These are phyloP conservation scores for Epizoanthus rinbou DNA, from an alignment of 92 coral and sea anemone genomes.

Conservation along the genomic window DNA sequence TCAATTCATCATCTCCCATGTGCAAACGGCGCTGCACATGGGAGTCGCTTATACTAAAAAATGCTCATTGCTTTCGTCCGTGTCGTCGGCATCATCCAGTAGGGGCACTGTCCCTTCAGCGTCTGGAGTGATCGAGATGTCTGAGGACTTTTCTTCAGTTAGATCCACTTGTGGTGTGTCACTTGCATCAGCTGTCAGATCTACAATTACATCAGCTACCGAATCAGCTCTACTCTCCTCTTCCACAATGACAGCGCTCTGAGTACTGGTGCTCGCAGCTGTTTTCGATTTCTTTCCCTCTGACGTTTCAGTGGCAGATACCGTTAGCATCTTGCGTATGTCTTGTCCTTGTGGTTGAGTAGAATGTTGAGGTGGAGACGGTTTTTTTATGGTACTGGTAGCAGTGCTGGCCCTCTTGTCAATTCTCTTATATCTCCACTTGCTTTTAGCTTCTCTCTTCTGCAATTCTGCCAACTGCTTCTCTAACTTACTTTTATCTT, in stretches of 20 bases:
- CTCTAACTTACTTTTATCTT: conserved; percentile 37
- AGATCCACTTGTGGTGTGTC: too few species aligned
- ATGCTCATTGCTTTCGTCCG: background rate
- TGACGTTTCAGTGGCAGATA: background rate
- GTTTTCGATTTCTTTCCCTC: background rate
- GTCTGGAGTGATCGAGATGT: background rate
- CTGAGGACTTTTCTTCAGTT: background rate
- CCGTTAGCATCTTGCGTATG: conserved; percentile 16
- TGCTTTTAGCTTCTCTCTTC: conserved; percentile 55
- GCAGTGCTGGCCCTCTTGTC: conserved; percentile 20
- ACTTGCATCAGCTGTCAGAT: too few species aligned
- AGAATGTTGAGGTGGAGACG: background rate
- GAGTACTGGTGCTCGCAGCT: background rate
- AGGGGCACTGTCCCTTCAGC: background rate
- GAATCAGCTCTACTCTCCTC: background rate
- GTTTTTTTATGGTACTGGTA: conserved; percentile 2
- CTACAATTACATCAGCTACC: too few species aligned
- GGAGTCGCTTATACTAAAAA: conserved; percentile 20
- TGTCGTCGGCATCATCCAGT: background rate
- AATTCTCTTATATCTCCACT: conserved; percentile 34
- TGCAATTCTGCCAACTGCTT: conserved; percentile 43
- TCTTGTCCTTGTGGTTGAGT: background rate
- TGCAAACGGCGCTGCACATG: conserved; percentile 10
- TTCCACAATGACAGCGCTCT: background rate
- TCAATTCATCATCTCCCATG: conserved; percentile 7